A percentile compares a stretch with the other conserved stretches of the same genome.
These are phyloP conservation scores for Xestoiulus laeticollis DNA, from an alignment of 2,888 invertebrate species.

Conservation along the genomic window DNA sequence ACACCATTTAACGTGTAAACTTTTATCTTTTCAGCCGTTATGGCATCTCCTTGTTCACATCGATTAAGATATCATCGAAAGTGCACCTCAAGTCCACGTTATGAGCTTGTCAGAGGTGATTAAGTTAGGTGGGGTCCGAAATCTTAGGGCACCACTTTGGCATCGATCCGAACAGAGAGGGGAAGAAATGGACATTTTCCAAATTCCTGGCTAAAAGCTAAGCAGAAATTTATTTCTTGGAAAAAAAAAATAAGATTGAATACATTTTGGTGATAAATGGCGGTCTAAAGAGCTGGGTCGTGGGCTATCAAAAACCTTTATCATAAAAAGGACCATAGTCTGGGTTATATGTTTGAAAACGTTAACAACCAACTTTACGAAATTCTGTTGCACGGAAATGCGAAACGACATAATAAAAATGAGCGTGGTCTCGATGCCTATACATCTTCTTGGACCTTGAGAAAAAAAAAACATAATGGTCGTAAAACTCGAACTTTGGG, in stretches of 20 bases:
- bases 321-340: not conserved
- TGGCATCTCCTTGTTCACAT: not conserved
- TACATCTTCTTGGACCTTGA: not conserved
- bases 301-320: not conserved
- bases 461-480: not conserved
- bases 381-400: slow-evolving; percentile 8
- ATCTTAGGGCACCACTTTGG: not conserved
- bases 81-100: not conserved
- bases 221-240: not conserved
- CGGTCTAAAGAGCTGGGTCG: slow-evolving; percentile 2
- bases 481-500: slow-evolving; percentile 2
- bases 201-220: slow-evolving; percentile 6
- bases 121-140: not conserved
- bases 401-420: not conserved
- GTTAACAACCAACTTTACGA: not conserved
- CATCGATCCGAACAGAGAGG: not conserved
- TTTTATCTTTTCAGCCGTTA: not conserved
- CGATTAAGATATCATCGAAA: not conserved
- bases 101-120: not conserved
- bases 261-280: not conserved
- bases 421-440: not conserved
- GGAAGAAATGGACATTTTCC: not conserved
- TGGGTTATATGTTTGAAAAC: not conserved
- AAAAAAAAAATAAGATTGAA: not conserved
- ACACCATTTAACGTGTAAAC: not conserved